Conservation (phyloP, 2,113 vertebrate genomes). For the Pseudopodoces humilis region DNA sequence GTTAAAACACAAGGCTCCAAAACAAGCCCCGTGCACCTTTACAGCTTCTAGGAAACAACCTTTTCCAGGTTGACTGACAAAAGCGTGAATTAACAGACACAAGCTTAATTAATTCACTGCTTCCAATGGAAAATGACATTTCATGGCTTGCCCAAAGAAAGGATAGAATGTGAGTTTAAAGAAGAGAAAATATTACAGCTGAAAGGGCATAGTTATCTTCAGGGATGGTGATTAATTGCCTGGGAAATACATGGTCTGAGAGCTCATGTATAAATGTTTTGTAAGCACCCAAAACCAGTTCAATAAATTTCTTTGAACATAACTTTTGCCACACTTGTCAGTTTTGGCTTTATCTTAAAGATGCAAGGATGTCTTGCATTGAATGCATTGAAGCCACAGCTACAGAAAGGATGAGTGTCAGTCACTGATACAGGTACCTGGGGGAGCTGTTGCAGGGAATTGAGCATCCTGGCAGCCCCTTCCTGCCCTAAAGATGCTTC, state of each 20-base stretch:
- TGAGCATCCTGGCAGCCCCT: background rate
- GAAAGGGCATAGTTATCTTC: slow-evolving; percentile 5
- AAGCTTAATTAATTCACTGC: background rate
- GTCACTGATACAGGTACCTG: rapidly evolving
- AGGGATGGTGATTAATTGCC: background rate
- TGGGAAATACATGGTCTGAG: background rate
- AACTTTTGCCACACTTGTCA: background rate
- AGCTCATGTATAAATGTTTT: background rate
- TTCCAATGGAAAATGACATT: background rate
- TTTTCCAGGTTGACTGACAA: background rate
- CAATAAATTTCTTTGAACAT: background rate
- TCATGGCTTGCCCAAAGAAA: background rate
- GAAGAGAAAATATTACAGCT: slow-evolving; percentile 7
- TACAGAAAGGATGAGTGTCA: background rate
- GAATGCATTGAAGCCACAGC: background rate
- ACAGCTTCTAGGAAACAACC: background rate
- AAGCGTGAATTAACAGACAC: background rate
- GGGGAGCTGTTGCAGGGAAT: background rate
- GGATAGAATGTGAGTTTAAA: background rate
- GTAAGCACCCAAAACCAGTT: background rate
- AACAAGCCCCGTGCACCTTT: background rate
- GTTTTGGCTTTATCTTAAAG: background rate
- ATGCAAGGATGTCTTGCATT: background rate
- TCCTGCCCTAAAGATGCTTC: background rate
- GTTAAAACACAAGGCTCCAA: background rate